A percentile compares a stretch with the other conserved stretches of the same genome.
phyloP scores from a whole-genome alignment of 2,113 vertebrate species.

The Misgurnus mizolepis region DNA sequence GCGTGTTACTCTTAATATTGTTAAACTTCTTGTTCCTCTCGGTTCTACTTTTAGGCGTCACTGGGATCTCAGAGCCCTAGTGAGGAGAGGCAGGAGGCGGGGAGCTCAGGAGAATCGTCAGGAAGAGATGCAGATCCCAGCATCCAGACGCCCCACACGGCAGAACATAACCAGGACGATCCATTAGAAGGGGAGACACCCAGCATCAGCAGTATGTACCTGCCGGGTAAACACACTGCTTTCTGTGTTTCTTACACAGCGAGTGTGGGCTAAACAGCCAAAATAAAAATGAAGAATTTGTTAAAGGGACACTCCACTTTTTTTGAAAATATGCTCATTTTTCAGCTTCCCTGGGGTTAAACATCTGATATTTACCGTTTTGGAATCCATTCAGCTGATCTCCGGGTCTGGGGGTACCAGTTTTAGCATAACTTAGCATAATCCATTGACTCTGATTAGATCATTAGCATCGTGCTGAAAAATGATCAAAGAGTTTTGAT shows the following conservation, averaged over 20 bases:
- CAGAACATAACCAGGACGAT: conserved; percentile 79
- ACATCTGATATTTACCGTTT: too few species aligned
- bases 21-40: not conserved
- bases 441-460: too few species aligned
- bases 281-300: not conserved
- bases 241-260: conserved; percentile 41
- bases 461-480: too few species aligned
- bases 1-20: too few species aligned
- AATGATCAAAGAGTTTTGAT: too few species aligned
- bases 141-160: conserved; percentile 54
- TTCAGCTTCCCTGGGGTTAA: too few species aligned
- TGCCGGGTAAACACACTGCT: conserved; percentile 72
- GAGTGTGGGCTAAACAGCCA: not conserved
- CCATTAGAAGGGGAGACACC: conserved; percentile 68
- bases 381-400: too few species aligned
- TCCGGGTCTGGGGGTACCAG: too few species aligned
- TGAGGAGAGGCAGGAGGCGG: conserved; percentile 60
- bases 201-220: conserved; percentile 74
- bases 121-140: conserved; percentile 61
- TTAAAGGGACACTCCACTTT: too few species aligned
- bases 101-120: conserved; percentile 59
- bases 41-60: conserved; percentile 49
- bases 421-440: too few species aligned
- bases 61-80: conserved; percentile 66
- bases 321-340: too few species aligned